Percentiles rank a stretch among this genome's conserved stretches.
Conservation (phyloP, 2,113 vertebrate species). For the Mus musculus region GRCm39 chr4:142683501-142684000, state of each 20-base stretch:
- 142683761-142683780: constrained; percentile 71
- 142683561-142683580: constrained; percentile 73
- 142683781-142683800: constrained; percentile 74
- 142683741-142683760: constrained; percentile 74
- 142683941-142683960: constrained; percentile 35
- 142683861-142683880: constrained; percentile 60
- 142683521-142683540: constrained; percentile 82
- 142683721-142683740: constrained; percentile 84
- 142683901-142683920: constrained; percentile 66
- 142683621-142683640: constrained; percentile 62
- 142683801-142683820: constrained; percentile 87
- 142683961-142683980: constrained; percentile 44
- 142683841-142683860: constrained; percentile 17
- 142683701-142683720: constrained; percentile 86
- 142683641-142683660: constrained; percentile 64
- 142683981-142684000: neutral
- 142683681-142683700: constrained; percentile 85
- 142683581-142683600: constrained; percentile 64
- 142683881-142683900: constrained; percentile 64
- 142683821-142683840: constrained; percentile 79
- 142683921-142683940: constrained; percentile 61
- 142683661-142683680: constrained; percentile 84
- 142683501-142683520: constrained; percentile 87
- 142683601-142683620: constrained; percentile 84
- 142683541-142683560: constrained; percentile 61